These are phyloP conservation scores for Candidula unifasciata DNA, from an alignment of 2,888 invertebrate species.

Conservation along the genomic window DNA sequence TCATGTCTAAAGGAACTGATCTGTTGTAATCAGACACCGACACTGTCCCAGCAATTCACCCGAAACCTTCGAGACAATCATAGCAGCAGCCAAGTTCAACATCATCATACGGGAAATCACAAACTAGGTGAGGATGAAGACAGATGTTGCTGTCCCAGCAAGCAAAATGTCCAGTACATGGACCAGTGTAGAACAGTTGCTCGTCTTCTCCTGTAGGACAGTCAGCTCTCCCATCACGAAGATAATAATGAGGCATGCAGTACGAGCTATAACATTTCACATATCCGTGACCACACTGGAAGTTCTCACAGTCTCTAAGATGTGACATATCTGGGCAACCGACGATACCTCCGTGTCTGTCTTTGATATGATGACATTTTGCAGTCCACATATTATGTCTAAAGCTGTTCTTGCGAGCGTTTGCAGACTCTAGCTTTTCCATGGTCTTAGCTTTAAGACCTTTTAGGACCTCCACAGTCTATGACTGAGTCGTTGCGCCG, in stretches of 20 bases:
- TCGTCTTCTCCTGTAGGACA: conserved; percentile 44
- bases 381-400: neutral
- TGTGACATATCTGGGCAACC: conserved; percentile 16
- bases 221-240: conserved; percentile 7
- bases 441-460: neutral
- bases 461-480: neutral
- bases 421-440: neutral
- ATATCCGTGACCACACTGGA: conserved; percentile 35
- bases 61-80: conserved; percentile 9
- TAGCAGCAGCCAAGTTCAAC: conserved; percentile 33
- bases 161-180: conserved; percentile 26
- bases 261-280: conserved; percentile 6
- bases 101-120: conserved; percentile 31
- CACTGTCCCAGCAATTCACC: conserved; percentile 10
- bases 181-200: too few relatives aligned
- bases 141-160: conserved; percentile 31
- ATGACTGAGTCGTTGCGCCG: neutral
- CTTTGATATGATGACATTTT: too few relatives aligned
- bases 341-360: neutral
- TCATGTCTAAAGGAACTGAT: neutral
- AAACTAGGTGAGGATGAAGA: conserved; percentile 39
- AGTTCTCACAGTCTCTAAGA: conserved; percentile 35
- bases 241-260: conserved; percentile 41
- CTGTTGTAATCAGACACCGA: neutral
- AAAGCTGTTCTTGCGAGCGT: neutral